These are phyloP conservation scores for Drosophila obscura DNA, from an alignment of 1,140 invertebrate genomes.

Conservation along the genomic window DNA sequence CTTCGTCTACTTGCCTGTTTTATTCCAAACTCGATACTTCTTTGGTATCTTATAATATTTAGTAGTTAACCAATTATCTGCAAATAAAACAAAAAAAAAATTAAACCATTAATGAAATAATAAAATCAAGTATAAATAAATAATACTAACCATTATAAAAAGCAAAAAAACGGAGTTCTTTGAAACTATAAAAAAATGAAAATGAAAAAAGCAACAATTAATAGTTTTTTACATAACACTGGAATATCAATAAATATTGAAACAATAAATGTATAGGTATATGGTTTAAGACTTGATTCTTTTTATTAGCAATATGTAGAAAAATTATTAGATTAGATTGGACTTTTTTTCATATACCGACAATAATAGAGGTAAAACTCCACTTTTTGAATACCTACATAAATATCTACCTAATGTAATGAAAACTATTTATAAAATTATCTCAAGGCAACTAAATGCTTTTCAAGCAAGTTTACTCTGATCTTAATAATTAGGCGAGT, in stretches of 20 bases:
- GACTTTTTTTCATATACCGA: constrained; percentile 34
- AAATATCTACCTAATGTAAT: neutral
- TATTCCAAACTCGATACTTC: neutral
- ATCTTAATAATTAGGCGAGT: constrained; percentile 26
- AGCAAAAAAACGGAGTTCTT: neutral
- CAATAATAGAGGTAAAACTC: neutral
- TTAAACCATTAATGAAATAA: constrained; percentile 16
- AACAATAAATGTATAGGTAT: neutral
- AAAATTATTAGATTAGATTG: constrained; percentile 65
- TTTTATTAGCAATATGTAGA: constrained; percentile 71
- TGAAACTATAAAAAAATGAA: constrained; percentile 2
- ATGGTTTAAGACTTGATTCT: constrained; percentile 14
- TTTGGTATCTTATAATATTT: constrained; percentile 33
- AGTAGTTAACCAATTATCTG: constrained; percentile 26
- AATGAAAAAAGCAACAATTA: neutral
- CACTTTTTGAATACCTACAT: neutral
- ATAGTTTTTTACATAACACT: neutral
- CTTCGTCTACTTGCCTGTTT: constrained; percentile 21
- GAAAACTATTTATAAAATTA: constrained; percentile 5
- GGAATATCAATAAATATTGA: neutral
- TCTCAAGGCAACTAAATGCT: constrained; percentile 41
- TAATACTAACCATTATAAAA: constrained; percentile 18
- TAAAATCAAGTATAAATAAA: neutral
- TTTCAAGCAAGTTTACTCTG: constrained; percentile 1
- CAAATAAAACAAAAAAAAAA: constrained; percentile 29